A percentile compares a stretch with the other conserved stretches of the same genome.
phyloP scores from a whole-genome alignment of 2,113 vertebrate genomes.

The Rana temporaria region DNA sequence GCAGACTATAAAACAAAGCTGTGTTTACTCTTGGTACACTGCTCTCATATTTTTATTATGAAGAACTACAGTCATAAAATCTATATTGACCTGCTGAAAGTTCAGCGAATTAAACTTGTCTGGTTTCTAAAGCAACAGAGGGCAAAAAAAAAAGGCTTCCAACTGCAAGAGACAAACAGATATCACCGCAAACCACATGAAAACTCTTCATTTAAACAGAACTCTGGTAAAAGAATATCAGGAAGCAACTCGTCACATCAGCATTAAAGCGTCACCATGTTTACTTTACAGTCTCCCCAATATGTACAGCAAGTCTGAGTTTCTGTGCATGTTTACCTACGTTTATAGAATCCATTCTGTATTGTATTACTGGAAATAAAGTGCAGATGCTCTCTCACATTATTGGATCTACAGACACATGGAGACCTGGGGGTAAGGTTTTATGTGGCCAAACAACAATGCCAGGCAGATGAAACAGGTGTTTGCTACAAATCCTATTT shows the following conservation, averaged over 20 bases:
- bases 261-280: neutral
- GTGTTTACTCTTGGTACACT: neutral
- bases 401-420: neutral
- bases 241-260: neutral
- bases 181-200: constrained; percentile 56
- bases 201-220: constrained; percentile 50
- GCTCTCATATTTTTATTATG: constrained; percentile 9
- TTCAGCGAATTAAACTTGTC: constrained; percentile 28
- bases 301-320: neutral
- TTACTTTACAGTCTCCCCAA: constrained; percentile 14
- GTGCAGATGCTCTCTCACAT: constrained; percentile 7
- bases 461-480: neutral
- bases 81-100: constrained; percentile 30
- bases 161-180: constrained; percentile 59
- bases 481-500: neutral
- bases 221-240: constrained; percentile 33
- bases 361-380: constrained; percentile 5
- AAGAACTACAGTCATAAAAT: constrained; percentile 35
- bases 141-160: neutral
- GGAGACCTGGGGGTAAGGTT: neutral
- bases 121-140: constrained; percentile 32
- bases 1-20: neutral
- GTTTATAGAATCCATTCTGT: constrained; percentile 24
- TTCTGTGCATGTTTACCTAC: neutral
- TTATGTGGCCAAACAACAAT: neutral